Percentiles rank a stretch among this genome's conserved stretches.
Evolutionary conservation across 2,888 invertebrate genomes (phyloP).

Genomic region (Zaprionus lineosus): DNA sequence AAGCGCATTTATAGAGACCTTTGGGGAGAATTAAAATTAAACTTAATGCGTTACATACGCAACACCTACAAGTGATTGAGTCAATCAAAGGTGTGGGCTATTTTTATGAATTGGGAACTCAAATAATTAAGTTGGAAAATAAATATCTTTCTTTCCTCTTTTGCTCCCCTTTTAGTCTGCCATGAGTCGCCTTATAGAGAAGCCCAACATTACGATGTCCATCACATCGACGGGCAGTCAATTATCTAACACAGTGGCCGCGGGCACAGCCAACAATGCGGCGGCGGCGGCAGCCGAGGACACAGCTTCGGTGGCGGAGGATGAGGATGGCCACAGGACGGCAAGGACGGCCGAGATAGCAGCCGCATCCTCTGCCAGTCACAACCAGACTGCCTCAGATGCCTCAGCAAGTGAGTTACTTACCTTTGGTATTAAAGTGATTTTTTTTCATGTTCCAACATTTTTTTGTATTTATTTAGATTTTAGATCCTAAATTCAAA

Average conservation of each 20-base stretch:
- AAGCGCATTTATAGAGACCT: background rate
- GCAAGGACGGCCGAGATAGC: slow-evolving; percentile 1
- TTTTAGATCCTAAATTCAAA: too few species aligned
- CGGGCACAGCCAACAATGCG: slow-evolving; percentile 20
- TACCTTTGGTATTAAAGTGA: background rate
- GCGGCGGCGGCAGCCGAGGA: slow-evolving; percentile 31
- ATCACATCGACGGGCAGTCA: slow-evolving; percentile 77
- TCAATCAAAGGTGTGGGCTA: too few species aligned
- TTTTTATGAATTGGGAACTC: background rate
- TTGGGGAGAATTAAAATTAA: slow-evolving; percentile 1
- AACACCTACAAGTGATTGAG: too few species aligned
- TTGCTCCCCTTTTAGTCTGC: slow-evolving; percentile 67
- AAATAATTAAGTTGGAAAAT: too few species aligned
- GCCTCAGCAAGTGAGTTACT: slow-evolving; percentile 22
- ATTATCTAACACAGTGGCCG: slow-evolving; percentile 56
- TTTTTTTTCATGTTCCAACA: too few species aligned
- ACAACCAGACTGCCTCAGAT: slow-evolving; percentile 17
- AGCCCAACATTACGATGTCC: slow-evolving; percentile 82
- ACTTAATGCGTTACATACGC: too few species aligned
- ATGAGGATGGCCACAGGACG: slow-evolving; percentile 39
- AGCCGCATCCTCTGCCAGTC: slow-evolving; percentile 4
- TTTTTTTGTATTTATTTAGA: too few species aligned
- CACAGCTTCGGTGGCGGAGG: slow-evolving; percentile 30
- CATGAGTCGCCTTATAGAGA: slow-evolving; percentile 82
- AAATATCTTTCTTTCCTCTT: background rate